phyloP scores from a whole-genome alignment of 1,140 invertebrate genomes.

The Neodiprion lecontei region DNA sequence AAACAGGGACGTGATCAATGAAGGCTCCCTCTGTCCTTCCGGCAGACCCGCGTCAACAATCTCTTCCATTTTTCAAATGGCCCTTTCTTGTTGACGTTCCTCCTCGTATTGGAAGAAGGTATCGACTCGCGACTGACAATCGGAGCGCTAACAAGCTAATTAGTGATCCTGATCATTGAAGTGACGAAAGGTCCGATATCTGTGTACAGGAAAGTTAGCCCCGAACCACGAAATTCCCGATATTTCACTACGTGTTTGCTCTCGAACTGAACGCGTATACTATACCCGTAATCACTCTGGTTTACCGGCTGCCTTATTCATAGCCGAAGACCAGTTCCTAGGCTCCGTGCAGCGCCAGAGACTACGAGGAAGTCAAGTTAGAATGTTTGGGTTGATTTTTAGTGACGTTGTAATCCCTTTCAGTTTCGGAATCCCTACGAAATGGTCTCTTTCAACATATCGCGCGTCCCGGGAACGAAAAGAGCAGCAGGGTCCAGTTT shows the following conservation, averaged over 20 bases:
- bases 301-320: too few relatives aligned
- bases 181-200: conserved; percentile 9
- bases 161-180: conserved; percentile 16
- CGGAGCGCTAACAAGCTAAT: conserved; percentile 16
- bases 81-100: conserved; percentile 11
- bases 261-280: not conserved
- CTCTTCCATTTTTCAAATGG: conserved; percentile 14
- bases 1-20: conserved; percentile 29
- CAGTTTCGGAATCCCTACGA: too few relatives aligned
- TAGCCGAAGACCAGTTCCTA: not conserved
- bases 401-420: not conserved
- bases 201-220: not conserved
- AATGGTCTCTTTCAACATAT: not conserved
- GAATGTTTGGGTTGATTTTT: not conserved
- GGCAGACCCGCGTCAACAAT: conserved; percentile 14
- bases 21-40: conserved; percentile 6
- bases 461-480: not conserved
- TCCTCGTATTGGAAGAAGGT: not conserved
- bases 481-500: not conserved
- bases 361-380: too few relatives aligned
- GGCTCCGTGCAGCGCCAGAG: not conserved
- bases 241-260: not conserved
- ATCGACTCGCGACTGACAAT: too few relatives aligned
- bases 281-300: too few relatives aligned
- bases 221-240: not conserved